A percentile compares a stretch with the other conserved stretches of the same genome.
phyloP scores from a whole-genome alignment of 1,140 invertebrate species.

The Ruditapes philippinarum region DNA sequence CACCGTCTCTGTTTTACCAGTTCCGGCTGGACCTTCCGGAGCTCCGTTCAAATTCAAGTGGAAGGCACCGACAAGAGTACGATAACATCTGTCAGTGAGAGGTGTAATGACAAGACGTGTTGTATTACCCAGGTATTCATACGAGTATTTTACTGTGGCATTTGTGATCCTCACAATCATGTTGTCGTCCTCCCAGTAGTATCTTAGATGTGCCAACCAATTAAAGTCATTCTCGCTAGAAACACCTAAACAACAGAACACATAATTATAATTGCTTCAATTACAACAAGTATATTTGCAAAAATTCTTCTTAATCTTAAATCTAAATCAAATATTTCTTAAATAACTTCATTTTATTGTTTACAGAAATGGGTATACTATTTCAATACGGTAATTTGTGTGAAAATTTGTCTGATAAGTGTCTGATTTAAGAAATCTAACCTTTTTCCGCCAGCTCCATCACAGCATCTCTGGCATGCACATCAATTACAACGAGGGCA shows the following conservation, averaged over 20 bases:
- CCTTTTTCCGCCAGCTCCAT: slow-evolving; percentile 84
- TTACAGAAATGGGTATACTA: no score
- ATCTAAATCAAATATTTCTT: no score
- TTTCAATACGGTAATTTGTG: no score
- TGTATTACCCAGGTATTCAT: slow-evolving; percentile 87
- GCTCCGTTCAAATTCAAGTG: slow-evolving; percentile 87
- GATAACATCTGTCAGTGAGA: slow-evolving; percentile 86
- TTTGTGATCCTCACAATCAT: slow-evolving; percentile 85
- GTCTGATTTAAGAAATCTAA: no score
- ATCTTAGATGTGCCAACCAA: slow-evolving; percentile 87
- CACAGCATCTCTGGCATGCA: slow-evolving; percentile 86
- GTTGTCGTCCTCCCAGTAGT: slow-evolving; percentile 87
- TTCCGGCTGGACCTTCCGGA: slow-evolving; percentile 87
- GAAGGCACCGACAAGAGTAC: slow-evolving; percentile 84
- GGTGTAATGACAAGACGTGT: slow-evolving; percentile 87
- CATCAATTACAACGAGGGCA: slow-evolving; percentile 87
- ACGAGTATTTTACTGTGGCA: slow-evolving; percentile 86
- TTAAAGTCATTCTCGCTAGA: slow-evolving; percentile 86
- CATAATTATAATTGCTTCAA: no score
- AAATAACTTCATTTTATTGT: no score
- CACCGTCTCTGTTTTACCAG: slow-evolving; percentile 87
- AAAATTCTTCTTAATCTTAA: no score
- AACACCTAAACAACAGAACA: slow-evolving; percentile 75
- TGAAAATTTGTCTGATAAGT: no score
- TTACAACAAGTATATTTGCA: no score